Base-by-base conservation (phyloP, 2,113 vertebrate species). In the Prochilodus magdalenae region DNA sequence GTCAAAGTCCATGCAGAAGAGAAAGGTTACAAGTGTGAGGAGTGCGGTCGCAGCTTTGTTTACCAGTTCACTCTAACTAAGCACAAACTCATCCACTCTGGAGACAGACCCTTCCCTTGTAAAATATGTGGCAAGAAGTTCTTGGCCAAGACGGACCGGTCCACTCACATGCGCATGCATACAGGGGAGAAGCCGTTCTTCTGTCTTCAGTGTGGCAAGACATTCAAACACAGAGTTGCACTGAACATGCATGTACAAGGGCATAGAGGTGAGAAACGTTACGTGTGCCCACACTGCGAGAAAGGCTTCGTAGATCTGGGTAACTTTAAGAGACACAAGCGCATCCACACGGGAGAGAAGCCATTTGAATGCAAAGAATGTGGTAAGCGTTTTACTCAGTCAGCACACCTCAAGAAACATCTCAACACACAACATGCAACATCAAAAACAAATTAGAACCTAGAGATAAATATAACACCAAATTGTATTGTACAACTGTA, bases 181-280 rank as follows among this genome's bases (percentile, higher is more conserved):
- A 96, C 95, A 0, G 95, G 95, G 29, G 95, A 96, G 90, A 96
- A 94, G 75, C 94, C 94, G 6, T 96, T 94, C 84, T 87, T 90
- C 22, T 97, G 95, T 30, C 73, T 89, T 1, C 91, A 94, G 10
- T 97, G 95, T 11, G 94, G 93, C 66, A 95, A 94, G 75, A 91
- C 88, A 81, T 96, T 97, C 66, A 83, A 91, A 20, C 91, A 93
- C 0, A 90, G 90, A 87, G 94, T 94, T 2, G 93, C 93, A 13
- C 90, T 96, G 30, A 94, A 93, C 75, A 86, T 92, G 53, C 96
- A 97, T 71, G 87, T 95, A 84, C 92, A 94, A 79, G 92, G 90
- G 87, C 95, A 96, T 51, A 87, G 92, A 0, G 85, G 92, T 6
- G 91, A 88, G 15, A 94, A 93, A 83, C 94, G 94, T 57, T 91